These are phyloP conservation scores for Pachyuromys duprasi DNA, from an alignment of 2,797 vertebrate species.

Conservation along the genomic window DNA sequence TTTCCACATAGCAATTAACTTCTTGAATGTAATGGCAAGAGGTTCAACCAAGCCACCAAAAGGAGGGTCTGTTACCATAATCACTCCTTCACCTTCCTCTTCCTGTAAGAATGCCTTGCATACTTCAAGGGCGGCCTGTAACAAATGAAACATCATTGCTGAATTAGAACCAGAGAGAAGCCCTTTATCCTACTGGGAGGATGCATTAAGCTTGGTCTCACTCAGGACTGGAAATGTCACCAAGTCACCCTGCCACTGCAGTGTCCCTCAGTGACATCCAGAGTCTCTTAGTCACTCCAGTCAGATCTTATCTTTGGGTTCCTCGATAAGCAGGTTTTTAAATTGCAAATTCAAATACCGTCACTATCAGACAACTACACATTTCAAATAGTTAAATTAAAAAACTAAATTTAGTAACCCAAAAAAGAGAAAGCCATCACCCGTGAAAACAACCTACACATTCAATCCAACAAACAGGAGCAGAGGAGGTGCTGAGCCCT, in stretches of 20 bases:
- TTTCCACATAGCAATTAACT: slow-evolving; percentile 91
- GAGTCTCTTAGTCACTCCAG: neutral
- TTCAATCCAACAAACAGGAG: slow-evolving; percentile 50
- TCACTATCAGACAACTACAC: slow-evolving; percentile 69
- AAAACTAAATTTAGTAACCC: slow-evolving; percentile 73
- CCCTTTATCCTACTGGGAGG: neutral
- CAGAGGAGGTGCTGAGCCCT: neutral
- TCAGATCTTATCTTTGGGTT: slow-evolving; percentile 69
- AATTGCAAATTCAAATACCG: slow-evolving; percentile 68
- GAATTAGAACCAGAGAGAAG: slow-evolving; percentile 12
- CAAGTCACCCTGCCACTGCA: neutral
- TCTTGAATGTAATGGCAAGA: slow-evolving; percentile 93
- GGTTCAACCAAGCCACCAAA: slow-evolving; percentile 97
- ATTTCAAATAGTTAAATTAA: slow-evolving; percentile 73
- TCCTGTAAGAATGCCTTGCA: slow-evolving; percentile 91
- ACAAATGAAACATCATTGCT: slow-evolving; percentile 73
- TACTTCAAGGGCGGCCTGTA: slow-evolving; percentile 87
- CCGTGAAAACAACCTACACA: slow-evolving; percentile 57
- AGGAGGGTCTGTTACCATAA: slow-evolving; percentile 96
- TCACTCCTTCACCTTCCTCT: slow-evolving; percentile 86
- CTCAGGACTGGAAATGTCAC: neutral
- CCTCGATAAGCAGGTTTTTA: slow-evolving; percentile 59
- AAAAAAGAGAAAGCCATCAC: slow-evolving; percentile 67
- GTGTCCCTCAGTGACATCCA: neutral
- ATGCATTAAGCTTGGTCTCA: neutral